Conservation (phyloP, 2,113 vertebrate species). For the Ochotona curzoniae region DNA sequence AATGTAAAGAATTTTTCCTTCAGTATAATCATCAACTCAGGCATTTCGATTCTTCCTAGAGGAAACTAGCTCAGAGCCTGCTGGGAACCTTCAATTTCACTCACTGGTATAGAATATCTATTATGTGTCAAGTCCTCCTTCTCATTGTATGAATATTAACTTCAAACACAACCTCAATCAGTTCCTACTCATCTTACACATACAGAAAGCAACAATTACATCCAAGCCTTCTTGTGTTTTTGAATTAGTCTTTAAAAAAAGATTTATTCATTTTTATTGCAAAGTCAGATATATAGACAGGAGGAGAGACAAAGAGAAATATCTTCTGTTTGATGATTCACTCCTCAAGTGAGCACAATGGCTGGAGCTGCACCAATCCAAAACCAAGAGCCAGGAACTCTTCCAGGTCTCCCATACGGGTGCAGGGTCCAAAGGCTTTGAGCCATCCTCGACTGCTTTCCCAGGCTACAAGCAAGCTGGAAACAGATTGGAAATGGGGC, state of each 20-base stretch:
- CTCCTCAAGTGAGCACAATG: too few species aligned
- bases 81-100: slow-evolving; percentile 29
- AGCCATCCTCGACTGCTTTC: too few species aligned
- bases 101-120: neutral
- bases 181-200: neutral
- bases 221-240: neutral
- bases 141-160: neutral
- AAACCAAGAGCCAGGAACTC: too few species aligned
- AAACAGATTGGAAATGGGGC: too few species aligned
- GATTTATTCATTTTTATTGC: too few species aligned
- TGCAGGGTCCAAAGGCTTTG: too few species aligned
- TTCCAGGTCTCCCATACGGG: too few species aligned
- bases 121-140: neutral
- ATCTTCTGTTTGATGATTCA: too few species aligned
- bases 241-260: neutral
- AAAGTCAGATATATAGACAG: too few species aligned
- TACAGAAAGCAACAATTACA: neutral
- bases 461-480: too few species aligned
- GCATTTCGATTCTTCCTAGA: slow-evolving; percentile 51
- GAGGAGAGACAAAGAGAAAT: too few species aligned
- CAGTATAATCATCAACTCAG: slow-evolving; percentile 35
- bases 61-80: slow-evolving; percentile 15
- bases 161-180: neutral
- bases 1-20: slow-evolving; percentile 2
- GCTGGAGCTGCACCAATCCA: too few species aligned